Percentiles rank a stretch among this genome's conserved stretches.
These are phyloP conservation scores for Oncopeltus fasciatus DNA, from an alignment of 1,140 invertebrate species.

Conservation along the genomic window DNA sequence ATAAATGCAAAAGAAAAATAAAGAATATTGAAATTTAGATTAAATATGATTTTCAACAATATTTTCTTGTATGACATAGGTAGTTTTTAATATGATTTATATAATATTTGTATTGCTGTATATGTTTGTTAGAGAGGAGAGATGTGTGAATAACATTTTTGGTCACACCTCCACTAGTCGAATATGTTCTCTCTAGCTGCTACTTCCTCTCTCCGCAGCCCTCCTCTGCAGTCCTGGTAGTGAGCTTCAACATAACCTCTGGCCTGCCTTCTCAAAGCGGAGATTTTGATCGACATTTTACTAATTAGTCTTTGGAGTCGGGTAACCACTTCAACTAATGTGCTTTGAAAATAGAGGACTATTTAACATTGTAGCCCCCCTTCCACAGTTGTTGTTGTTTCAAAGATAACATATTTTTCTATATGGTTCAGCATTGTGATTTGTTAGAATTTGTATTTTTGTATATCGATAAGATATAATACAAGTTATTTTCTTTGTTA, in stretches of 20 bases:
- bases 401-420: slow-evolving; percentile 17
- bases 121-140: background rate
- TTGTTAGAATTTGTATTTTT: slow-evolving; percentile 21
- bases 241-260: background rate
- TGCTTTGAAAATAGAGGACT: background rate
- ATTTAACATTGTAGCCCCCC: background rate
- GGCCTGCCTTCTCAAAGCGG: background rate
- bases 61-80: background rate
- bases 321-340: background rate
- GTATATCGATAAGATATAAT: slow-evolving; percentile 15
- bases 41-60: background rate
- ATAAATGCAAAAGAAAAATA: background rate
- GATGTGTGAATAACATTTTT: background rate
- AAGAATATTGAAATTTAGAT: background rate
- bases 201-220: background rate
- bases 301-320: background rate
- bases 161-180: background rate
- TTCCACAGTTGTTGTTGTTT: slow-evolving; percentile 16
- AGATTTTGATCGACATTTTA: background rate
- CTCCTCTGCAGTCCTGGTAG: background rate
- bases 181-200: background rate
- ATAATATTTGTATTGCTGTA: background rate
- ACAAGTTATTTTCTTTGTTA: slow-evolving; percentile 13
- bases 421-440: slow-evolving; percentile 20
- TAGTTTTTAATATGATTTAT: background rate